A percentile compares a stretch with the other conserved stretches of the same genome.
Conservation (phyloP, 1,140 invertebrate genomes). For the Platyscapa corneri region DNA sequence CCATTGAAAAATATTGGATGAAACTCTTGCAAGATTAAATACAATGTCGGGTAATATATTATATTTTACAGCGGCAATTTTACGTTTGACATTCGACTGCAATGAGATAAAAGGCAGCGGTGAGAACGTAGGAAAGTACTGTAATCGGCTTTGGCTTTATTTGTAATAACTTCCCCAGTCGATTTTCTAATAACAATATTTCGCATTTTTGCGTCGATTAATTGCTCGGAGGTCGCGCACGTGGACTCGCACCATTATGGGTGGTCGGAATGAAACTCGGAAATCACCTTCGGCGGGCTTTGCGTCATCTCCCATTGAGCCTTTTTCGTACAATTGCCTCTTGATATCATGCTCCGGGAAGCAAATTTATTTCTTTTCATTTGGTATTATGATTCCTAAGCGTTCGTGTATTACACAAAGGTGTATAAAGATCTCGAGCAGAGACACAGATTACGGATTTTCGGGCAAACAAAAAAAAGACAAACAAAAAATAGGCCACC, state of each 20-base stretch:
- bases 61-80: too few relatives aligned
- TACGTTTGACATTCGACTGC: too few relatives aligned
- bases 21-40: too few relatives aligned
- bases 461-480: background rate
- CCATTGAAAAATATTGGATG: too few relatives aligned
- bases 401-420: background rate
- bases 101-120: too few relatives aligned
- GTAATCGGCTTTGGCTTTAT: too few relatives aligned
- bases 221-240: background rate
- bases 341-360: slow-evolving; percentile 14
- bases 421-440: background rate
- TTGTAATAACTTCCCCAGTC: too few relatives aligned
- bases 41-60: too few relatives aligned
- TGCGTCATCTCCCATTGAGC: background rate
- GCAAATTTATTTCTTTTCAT: background rate
- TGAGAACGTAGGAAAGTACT: too few relatives aligned
- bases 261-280: background rate
- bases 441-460: slow-evolving; percentile 28
- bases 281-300: background rate
- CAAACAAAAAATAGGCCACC: slow-evolving; percentile 36
- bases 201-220: background rate
- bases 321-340: background rate
- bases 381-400: background rate
- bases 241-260: background rate
- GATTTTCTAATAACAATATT: too few relatives aligned